phyloP scores from a whole-genome alignment of 2,888 invertebrate species.

The Nebria brevicollis region DNA sequence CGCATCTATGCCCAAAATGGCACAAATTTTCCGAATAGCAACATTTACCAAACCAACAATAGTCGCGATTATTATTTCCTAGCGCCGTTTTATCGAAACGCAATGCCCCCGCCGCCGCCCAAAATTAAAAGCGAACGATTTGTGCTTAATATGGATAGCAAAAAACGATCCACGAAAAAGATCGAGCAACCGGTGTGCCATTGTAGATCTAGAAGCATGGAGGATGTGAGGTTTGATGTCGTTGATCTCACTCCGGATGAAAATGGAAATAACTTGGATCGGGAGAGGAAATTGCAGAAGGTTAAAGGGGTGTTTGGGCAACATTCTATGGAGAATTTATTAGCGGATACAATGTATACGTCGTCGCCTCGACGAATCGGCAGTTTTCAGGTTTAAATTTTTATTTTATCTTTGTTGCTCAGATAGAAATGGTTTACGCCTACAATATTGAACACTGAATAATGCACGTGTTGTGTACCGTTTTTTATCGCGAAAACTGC shows the following conservation, averaged over 20 bases:
- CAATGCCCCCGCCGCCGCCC: constrained; percentile 69
- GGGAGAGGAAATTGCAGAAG: constrained; percentile 65
- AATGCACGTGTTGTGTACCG: neutral
- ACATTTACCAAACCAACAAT: constrained; percentile 55
- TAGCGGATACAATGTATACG: constrained; percentile 67
- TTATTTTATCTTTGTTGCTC: constrained; percentile 51
- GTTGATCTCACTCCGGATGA: constrained; percentile 66
- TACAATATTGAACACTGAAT: neutral
- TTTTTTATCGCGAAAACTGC: neutral
- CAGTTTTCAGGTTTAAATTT: constrained; percentile 64
- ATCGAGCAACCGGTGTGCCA: constrained; percentile 64
- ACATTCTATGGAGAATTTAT: constrained; percentile 73
- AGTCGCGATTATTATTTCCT: constrained; percentile 71
- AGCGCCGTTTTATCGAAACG: constrained; percentile 75
- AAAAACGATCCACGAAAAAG: constrained; percentile 52
- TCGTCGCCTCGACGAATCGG: constrained; percentile 66
- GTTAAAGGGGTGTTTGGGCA: constrained; percentile 50
- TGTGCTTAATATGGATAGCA: constrained; percentile 57
- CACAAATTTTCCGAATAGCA: constrained; percentile 49
- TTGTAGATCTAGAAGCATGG: constrained; percentile 77
- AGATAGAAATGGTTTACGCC: neutral
- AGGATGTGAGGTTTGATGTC: constrained; percentile 76
- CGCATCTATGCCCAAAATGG: constrained; percentile 57
- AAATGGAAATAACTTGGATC: constrained; percentile 70
- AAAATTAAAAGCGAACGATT: constrained; percentile 56